These are phyloP conservation scores for Corydoras sp. DNA, from an alignment of 2,113 vertebrate genomes.

Conservation along the genomic window DNA sequence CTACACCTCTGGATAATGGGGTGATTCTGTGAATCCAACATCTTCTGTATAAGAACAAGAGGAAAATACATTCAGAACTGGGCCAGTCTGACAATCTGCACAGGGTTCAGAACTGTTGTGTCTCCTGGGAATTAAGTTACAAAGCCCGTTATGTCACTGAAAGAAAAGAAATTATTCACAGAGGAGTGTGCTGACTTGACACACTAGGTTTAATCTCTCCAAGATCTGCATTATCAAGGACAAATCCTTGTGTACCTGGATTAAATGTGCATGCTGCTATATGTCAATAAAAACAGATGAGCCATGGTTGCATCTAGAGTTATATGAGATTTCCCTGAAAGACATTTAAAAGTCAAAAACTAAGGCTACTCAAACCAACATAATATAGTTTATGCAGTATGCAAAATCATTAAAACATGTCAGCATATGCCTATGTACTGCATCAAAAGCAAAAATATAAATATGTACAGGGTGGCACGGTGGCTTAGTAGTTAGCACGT, in stretches of 20 bases:
- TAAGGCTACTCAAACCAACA: too few species aligned
- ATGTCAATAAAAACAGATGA: constrained; percentile 61
- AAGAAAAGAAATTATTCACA: constrained; percentile 54
- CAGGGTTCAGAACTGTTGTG: constrained; percentile 55
- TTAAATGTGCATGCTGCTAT: constrained; percentile 60
- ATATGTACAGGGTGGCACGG: too few species aligned
- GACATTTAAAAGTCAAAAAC: too few species aligned
- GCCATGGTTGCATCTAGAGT: constrained; percentile 54
- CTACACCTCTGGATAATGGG: not conserved
- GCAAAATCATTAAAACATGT: too few species aligned
- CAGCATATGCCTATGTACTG: too few species aligned
- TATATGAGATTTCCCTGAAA: constrained; percentile 2
- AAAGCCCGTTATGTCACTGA: constrained; percentile 63
- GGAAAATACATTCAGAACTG: constrained; percentile 51
- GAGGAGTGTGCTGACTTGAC: constrained; percentile 44
- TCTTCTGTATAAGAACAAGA: constrained; percentile 54
- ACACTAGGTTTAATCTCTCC: constrained; percentile 59
- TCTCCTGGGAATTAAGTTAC: constrained; percentile 69
- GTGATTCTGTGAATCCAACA: constrained; percentile 57
- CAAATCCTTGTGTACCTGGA: constrained; percentile 59
- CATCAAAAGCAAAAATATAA: too few species aligned
- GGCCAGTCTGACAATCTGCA: constrained; percentile 58
- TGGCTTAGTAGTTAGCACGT: too few species aligned
- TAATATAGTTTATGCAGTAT: too few species aligned
- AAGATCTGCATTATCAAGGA: constrained; percentile 64